phyloP scores from a whole-genome alignment of 2,888 invertebrate species.

The Zelleria hepariella region DNA sequence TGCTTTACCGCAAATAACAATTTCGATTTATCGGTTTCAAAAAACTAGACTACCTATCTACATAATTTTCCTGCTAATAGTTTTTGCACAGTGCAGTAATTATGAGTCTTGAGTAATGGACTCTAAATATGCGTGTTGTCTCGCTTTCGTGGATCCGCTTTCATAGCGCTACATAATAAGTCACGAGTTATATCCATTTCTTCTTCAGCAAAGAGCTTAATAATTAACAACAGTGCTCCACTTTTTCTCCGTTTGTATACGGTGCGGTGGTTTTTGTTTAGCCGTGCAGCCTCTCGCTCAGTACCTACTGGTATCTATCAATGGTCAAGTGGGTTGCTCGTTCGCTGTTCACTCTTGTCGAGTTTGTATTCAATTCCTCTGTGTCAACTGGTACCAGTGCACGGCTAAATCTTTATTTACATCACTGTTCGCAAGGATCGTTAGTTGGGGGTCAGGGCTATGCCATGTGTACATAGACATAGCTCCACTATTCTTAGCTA shows the following conservation, averaged over 20 bases:
- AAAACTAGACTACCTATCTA: background rate
- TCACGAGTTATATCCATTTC: conserved; percentile 8
- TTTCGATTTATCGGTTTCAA: background rate
- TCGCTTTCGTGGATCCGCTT: conserved; percentile 44
- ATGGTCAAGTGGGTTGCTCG: background rate
- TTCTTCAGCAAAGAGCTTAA: background rate
- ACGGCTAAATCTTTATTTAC: conserved; percentile 47
- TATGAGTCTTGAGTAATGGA: conserved; percentile 21
- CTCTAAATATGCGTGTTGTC: conserved; percentile 32
- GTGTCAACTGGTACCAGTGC: conserved; percentile 37
- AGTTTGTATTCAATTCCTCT: background rate
- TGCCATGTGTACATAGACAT: conserved; percentile 29
- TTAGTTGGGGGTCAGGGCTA: conserved; percentile 54
- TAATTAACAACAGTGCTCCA: background rate
- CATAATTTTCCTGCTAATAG: background rate
- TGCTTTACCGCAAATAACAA: background rate
- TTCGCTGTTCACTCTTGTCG: conserved; percentile 6
- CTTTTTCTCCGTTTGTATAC: background rate
- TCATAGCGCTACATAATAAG: conserved; percentile 21
- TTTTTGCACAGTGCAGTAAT: conserved; percentile 29
- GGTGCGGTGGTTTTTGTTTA: background rate
- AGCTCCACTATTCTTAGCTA: conserved; percentile 19
- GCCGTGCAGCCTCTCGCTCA: background rate
- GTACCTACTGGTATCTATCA: background rate
- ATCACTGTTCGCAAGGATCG: conserved; percentile 59